Conservation (phyloP, 1,140 invertebrate genomes). For the Bemisia tabaci region DNA sequence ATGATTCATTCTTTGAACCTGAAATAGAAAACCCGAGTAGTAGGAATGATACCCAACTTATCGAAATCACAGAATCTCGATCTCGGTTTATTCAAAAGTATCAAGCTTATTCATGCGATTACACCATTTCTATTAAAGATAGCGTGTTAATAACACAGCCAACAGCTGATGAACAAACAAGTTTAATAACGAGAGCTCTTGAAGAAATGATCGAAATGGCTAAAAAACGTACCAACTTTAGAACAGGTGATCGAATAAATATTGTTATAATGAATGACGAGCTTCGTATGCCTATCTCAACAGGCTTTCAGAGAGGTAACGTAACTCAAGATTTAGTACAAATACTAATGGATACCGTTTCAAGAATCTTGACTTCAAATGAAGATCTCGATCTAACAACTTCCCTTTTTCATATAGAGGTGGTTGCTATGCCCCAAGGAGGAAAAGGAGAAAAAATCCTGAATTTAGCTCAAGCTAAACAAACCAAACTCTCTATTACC, state of each 20-base stretch:
- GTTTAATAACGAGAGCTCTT: slow-evolving; percentile 3
- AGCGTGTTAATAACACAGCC: not conserved
- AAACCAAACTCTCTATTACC: slow-evolving; percentile 2
- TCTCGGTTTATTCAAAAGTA: not conserved
- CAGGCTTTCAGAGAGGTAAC: slow-evolving; percentile 5
- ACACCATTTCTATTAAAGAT: slow-evolving; percentile 6
- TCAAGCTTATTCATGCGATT: slow-evolving; percentile 4
- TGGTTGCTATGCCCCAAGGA: not conserved
- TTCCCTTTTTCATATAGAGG: not conserved
- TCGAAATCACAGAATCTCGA: slow-evolving; percentile 1
- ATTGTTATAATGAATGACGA: slow-evolving; percentile 4
- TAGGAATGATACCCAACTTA: not conserved
- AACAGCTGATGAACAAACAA: not conserved
- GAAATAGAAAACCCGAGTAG: not conserved
- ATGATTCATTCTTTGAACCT: slow-evolving; percentile 7
- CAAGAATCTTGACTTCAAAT: slow-evolving; percentile 7
- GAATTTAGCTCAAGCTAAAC: slow-evolving; percentile 10
- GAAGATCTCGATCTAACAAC: slow-evolving; percentile 3
- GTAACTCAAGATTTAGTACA: slow-evolving; percentile 7
- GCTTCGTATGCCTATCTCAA: slow-evolving; percentile 6
- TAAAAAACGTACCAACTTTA: slow-evolving; percentile 8
- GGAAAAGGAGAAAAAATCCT: slow-evolving; percentile 2
- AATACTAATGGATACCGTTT: slow-evolving; percentile 7
- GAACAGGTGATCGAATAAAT: slow-evolving; percentile 6
- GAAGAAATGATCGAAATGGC: slow-evolving; percentile 6